Evolutionary conservation across 2,113 vertebrate genomes (phyloP).

Genomic region (Carassius carassius): DNA sequence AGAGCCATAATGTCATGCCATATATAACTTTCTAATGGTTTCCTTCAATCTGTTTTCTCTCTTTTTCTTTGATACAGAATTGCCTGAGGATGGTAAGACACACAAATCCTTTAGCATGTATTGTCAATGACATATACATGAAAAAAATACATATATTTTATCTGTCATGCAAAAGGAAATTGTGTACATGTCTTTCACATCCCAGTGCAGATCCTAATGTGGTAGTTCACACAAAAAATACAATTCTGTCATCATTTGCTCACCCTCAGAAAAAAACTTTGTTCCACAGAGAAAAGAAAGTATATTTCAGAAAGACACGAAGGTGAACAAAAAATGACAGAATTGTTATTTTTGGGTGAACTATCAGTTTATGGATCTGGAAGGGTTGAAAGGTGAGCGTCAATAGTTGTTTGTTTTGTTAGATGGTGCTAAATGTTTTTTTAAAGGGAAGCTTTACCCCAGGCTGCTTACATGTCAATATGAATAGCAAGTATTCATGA

Average conservation of each 20-base stretch:
- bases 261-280: neutral
- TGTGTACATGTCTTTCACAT: slow-evolving; percentile 40
- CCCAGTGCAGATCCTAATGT: slow-evolving; percentile 21
- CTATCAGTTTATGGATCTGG: neutral
- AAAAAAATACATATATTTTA: neutral
- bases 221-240: neutral
- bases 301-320: neutral
- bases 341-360: neutral
- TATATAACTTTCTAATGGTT: slow-evolving; percentile 32
- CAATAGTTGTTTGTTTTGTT: neutral
- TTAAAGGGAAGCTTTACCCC: neutral
- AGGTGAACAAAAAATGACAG: neutral
- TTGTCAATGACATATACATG: slow-evolving; percentile 59
- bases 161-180: slow-evolving; percentile 11
- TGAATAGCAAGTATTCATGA: neutral
- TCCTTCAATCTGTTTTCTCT: slow-evolving; percentile 44
- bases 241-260: neutral
- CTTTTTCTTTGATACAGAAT: slow-evolving; percentile 59
- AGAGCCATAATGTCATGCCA: slow-evolving; percentile 51
- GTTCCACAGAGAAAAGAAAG: neutral
- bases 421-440: neutral
- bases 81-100: slow-evolving; percentile 74
- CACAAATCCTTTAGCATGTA: slow-evolving; percentile 59
- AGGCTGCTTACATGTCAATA: neutral
- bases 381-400: slow-evolving; percentile 25